Evolutionary conservation across 2,888 invertebrate genomes (phyloP), one percentile per base, ranked within the genome.

Genomic region (Eutolmus rufibarbis): DNA sequence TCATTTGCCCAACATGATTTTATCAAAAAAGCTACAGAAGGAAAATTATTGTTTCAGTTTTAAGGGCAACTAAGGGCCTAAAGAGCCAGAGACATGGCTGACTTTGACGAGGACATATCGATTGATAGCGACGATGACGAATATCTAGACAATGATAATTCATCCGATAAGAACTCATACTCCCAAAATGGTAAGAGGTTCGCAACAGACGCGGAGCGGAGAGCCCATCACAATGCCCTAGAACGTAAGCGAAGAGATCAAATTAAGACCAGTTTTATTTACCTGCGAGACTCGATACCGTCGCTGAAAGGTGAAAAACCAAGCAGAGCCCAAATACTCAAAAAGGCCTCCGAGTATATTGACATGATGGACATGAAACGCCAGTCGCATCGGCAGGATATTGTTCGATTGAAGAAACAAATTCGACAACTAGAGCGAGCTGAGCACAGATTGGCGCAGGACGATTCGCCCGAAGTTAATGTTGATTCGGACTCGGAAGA

Each of bases 41-140:
- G 34, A 46, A 81, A 81, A 81, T 81, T 81, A 81, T 81, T 81
- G 81, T 81, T 81, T 81, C 81, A 81, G 81, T 81, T 56, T 51
- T 51, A 81, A 81, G 28, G 14, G 31, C 81, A 56, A 28, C 46
- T 46, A 19, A 79, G 19, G 23, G 16, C 28, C 14, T 74, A 34
- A 12, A 74, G 14, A 76, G 28, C 28, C 76, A 76, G 51, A 81
- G 51, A 81, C 81, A 81, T 81, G 81, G 34, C 81, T 28, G 81
- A 81, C 14, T 81, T 81, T 23, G 81, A 81, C 56, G 81, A 81
- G 56, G 43, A 81, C 51, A 51, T 81, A 81, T 81, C 81, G 28
- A 34, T 81, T 51, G 81, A 81, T 34, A 81, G 81, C n/a, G 81
- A 81, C 56, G 81, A 81, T 31, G 81, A 81, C 34, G 81, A 81